Evolutionary conservation across 2,113 vertebrate genomes (phyloP), one percentile per base, ranked within the genome.

Genomic region (Aegotheles bennettii): DNA sequence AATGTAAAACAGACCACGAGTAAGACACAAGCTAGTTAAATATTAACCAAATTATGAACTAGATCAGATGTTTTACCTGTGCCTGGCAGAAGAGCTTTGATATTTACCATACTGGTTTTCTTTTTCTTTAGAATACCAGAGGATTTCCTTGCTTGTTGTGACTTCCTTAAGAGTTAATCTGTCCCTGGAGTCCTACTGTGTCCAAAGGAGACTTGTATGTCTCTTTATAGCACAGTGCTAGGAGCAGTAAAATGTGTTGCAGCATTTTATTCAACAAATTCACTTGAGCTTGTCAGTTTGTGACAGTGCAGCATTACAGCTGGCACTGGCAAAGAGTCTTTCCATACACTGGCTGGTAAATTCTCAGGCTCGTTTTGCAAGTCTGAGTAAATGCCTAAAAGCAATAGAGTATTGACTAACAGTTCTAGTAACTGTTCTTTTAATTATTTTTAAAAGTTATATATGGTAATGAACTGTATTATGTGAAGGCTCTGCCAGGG

Each of bases 281-380:
- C 40, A n/a, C 70, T n/a, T 10, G 4, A 79, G 7, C 5, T 9
- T 82, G 29, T 28, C 70, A 3, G 0, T 69, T 86, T 84, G 50
- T 54, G 89, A 26, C 65, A 29, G 43, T 12, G 25, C 35, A 42
- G 85, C 43, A 4, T n/a, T 31, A 10, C 54, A 36, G 65, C 50
- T 1, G 1, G 16, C 7, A 1, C 1, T 28, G 20, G 20, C 21
- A 4, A 68, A 29, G 10, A 57, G 19, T 15, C n/a, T 63, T 42
- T 73, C 48, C 53, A 45, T 35, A 45, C 56, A 57, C 23, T 15
- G 43, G n/a, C 38, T 59, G 64, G 24, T 43, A 16, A 43, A 60
- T 89, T 45, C 33, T 83, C 60, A 83, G 40, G 54, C 24, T 87
- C 10, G 1, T 54, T 76, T 71, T 94, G 76, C 64, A 56, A 77